Conservation (phyloP, 1,140 invertebrate species). For the Proales similis region DNA sequence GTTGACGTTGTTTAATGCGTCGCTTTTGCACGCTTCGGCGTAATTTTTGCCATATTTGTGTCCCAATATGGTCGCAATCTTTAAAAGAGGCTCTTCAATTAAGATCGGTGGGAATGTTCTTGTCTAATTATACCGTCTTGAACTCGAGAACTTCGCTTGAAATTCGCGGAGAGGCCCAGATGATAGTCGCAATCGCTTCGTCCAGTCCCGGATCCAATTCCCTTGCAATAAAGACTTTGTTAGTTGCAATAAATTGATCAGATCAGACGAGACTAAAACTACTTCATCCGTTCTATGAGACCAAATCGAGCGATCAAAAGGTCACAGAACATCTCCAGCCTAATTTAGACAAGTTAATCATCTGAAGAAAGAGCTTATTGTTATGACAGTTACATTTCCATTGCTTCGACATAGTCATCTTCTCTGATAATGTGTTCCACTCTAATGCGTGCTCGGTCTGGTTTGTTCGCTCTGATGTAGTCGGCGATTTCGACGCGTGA, state of each 20-base stretch:
- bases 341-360: neutral
- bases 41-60: constrained; percentile 85
- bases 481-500: constrained; percentile 94
- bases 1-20: constrained; percentile 40
- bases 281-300: constrained; percentile 92
- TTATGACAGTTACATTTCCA: constrained; percentile 85
- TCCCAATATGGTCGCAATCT: constrained; percentile 72
- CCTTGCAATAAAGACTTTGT: constrained; percentile 52
- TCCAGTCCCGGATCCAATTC: constrained; percentile 86
- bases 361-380: neutral
- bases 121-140: constrained; percentile 58
- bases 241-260: neutral
- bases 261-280: constrained; percentile 45
- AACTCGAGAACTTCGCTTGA: constrained; percentile 52
- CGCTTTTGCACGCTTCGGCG: constrained; percentile 50
- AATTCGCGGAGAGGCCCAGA: constrained; percentile 85
- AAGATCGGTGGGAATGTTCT: neutral
- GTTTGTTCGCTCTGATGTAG: constrained; percentile 72
- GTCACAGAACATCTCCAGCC: constrained; percentile 96
- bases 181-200: constrained; percentile 86
- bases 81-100: no score
- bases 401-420: constrained; percentile 96
- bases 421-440: constrained; percentile 98
- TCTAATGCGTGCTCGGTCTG: constrained; percentile 82
- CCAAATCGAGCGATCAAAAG: constrained; percentile 92